A percentile compares a stretch with the other conserved stretches of the same genome.
These are phyloP conservation scores for Philaethria dido DNA, from an alignment of 2,888 invertebrate species.

Conservation along the genomic window DNA sequence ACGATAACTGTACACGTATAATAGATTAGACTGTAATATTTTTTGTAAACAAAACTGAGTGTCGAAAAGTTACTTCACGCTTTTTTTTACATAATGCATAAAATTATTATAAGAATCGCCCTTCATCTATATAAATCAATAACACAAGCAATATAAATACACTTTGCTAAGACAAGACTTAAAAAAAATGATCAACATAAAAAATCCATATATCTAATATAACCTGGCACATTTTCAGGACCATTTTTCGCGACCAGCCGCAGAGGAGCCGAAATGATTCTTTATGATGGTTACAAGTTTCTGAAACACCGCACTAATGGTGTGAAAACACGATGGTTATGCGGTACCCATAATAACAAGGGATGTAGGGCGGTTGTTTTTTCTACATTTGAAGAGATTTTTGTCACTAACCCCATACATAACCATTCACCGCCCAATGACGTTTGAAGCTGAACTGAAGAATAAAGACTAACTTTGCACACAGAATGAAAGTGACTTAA, in stretches of 20 bases:
- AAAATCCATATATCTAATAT: neutral
- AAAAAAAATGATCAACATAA: too few relatives aligned
- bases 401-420: slow-evolving; percentile 44
- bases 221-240: slow-evolving; percentile 29
- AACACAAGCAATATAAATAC: too few relatives aligned
- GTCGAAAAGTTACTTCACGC: too few relatives aligned
- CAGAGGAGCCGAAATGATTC: slow-evolving; percentile 51
- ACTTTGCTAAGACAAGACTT: too few relatives aligned
- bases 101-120: too few relatives aligned
- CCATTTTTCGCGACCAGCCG: slow-evolving; percentile 43
- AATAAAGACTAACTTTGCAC: neutral
- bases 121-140: too few relatives aligned
- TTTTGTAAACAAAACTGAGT: too few relatives aligned
- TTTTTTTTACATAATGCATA: too few relatives aligned
- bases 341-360: slow-evolving; percentile 42
- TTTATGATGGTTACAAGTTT: slow-evolving; percentile 52
- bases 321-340: slow-evolving; percentile 53
- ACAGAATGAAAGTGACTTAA: neutral
- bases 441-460: neutral
- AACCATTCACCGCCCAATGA: slow-evolving; percentile 41
- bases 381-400: slow-evolving; percentile 42
- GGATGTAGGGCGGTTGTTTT: slow-evolving; percentile 48
- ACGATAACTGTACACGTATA: too few relatives aligned
- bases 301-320: slow-evolving; percentile 48
- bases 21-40: too few relatives aligned